Base-by-base conservation (phyloP, 2,113 vertebrate species). In the Istiophorus platypterus region DNA sequence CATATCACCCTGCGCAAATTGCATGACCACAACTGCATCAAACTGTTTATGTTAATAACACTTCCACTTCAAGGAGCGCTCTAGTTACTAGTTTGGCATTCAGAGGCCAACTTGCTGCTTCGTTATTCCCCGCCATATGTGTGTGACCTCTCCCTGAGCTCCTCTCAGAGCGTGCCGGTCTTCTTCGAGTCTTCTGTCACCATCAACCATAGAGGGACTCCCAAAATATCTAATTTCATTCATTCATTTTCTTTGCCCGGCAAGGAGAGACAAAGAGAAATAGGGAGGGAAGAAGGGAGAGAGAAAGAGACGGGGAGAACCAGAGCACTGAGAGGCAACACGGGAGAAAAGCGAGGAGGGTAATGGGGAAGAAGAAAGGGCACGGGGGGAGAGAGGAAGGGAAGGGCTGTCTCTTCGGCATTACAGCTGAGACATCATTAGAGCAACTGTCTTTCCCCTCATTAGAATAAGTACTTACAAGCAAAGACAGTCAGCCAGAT, bases 181-280 rank as follows among this genome's bases (percentile, higher is more conserved):
- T 90, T 92, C 92, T 86, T 84, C 20, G 67, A 39, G 89, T 90
- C 84, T 89, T 85, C 81, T 66, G 77, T 47, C 58, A 72, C 82
- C 70, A 62, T 84, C 69, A 85, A 76, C 70, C 64, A 61, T 86
- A 92, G 91, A 85, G 93, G 73, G 88, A 92, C 92, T 94, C 92
- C 86, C 92, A 80, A 95, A 96, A 93, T 91, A 95, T 92, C 92
- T 96, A 96, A 96, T 94, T 95, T 93, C 95, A 95, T 95, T 95
- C 93, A 95, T 95, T 96, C 91, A 89, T 95, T 96, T 96, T 94
- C 92, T 92, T 85, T 85, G 89, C 93, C 88, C 94, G 95, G 94
- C 94, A 81, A 94, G 74, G 85, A 80, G 67, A 81, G 78, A 52
- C 22, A 66, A 75, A 73, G 61, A 63, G 31, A 61, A 41, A 4